Base-by-base conservation (phyloP, 1,140 invertebrate species). In the Xylocopa sonorina region DNA sequence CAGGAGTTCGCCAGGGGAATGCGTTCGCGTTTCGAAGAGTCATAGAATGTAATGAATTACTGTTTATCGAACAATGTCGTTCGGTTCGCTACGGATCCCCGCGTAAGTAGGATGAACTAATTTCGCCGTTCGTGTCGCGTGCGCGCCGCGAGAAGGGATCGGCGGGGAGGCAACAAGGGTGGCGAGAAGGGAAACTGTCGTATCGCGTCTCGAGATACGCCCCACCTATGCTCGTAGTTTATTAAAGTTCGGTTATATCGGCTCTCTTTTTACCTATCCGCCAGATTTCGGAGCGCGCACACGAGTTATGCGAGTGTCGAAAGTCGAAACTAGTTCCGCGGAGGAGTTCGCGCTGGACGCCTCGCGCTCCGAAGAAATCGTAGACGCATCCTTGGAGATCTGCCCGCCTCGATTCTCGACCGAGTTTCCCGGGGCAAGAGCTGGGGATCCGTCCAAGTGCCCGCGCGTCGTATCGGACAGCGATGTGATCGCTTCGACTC, bases 11-110 rank as follows among this genome's bases (percentile, higher is more conserved):
- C 79, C 62, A 78, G 57, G 76, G 34, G 14, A 41, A 68, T 73
- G 87, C 87, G 85, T 88, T 88, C 85, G 77, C 73, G 76, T 88
- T 87, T 87, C 83, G 73, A 72, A 78, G 83, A 87, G 78, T 83
- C 80, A 82, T 87, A 81, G 83, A 88, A 83, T 84, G 81, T 86
- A 88, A 88, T 88, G 88, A 88, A 88, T 88, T 88, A 87, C 87
- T 87, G 87, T 88, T 87, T 84, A 83, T 80, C 83, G 79, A 88
- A 88, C 87, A 88, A 88, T 88, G 72, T 81, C 76, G 67, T 60
- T 62, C 68, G 74, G 77, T 77, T 55, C 60, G 55, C 38, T 85
- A 67, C 69, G 68, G 62, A 57, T 75, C 75, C 73, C 78, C 72
- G 43, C 60, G 76, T 71, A 79, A 87, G 82, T 57, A 77, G 66